These are phyloP conservation scores for Huso huso DNA, from an alignment of 2,797 vertebrate species.

Conservation along the genomic window DNA sequence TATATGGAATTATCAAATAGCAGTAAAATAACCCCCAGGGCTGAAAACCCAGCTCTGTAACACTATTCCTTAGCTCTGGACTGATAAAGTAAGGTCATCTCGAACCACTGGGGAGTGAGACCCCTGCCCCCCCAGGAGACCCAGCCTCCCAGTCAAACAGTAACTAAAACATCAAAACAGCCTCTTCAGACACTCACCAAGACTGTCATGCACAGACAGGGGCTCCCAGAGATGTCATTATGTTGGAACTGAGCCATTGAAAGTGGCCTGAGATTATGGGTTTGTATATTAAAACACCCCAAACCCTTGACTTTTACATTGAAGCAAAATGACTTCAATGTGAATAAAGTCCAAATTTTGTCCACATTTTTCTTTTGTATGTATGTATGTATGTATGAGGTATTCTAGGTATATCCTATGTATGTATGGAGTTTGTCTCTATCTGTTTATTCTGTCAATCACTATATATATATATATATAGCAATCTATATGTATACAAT, in stretches of 20 bases:
- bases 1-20: too few relatives aligned
- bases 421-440: too few relatives aligned
- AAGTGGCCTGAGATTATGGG: slow-evolving; percentile 9
- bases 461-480: too few relatives aligned
- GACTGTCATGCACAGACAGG: neutral
- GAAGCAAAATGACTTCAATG: neutral
- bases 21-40: too few relatives aligned
- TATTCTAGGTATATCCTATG: too few relatives aligned
- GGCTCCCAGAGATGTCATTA: neutral
- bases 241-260: neutral
- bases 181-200: slow-evolving; percentile 23
- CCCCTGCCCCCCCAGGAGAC: slow-evolving; percentile 43
- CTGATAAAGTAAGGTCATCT: slow-evolving; percentile 66
- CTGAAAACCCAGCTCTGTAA: slow-evolving; percentile 73
- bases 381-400: neutral
- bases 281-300: slow-evolving; percentile 17
- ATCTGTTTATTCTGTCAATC: too few relatives aligned
- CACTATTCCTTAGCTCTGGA: too few relatives aligned
- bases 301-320: slow-evolving; percentile 25
- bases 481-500: too few relatives aligned
- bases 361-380: neutral
- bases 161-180: slow-evolving; percentile 44
- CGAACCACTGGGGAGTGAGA: slow-evolving; percentile 68
- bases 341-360: neutral
- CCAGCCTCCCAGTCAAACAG: slow-evolving; percentile 37